Conservation (phyloP, 2,888 invertebrate species). For the Euproctis similis region DNA sequence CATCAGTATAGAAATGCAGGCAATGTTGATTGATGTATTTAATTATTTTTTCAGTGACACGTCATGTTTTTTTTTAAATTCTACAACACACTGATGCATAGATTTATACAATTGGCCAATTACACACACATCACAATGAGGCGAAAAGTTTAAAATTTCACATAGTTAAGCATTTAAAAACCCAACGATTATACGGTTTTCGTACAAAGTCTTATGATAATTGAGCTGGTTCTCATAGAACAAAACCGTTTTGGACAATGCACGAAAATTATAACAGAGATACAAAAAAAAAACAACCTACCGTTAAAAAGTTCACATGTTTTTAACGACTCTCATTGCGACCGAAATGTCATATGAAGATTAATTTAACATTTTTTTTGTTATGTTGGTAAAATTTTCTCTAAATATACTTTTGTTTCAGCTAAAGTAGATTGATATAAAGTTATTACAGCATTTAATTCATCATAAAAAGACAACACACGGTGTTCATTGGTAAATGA, state of each 20-base stretch:
- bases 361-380: constrained; percentile 54
- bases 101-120: constrained; percentile 26
- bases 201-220: constrained; percentile 57
- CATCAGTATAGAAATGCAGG: no score
- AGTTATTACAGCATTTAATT: no score
- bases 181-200: constrained; percentile 69
- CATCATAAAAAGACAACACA: no score
- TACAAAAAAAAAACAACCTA: constrained; percentile 51
- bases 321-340: constrained; percentile 63
- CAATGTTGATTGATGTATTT: constrained; percentile 10
- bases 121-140: constrained; percentile 58
- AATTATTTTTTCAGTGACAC: no score
- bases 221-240: constrained; percentile 73
- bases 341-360: constrained; percentile 64
- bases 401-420: no score
- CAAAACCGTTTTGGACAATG: constrained; percentile 68
- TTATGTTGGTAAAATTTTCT: constrained; percentile 39
- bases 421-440: no score
- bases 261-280: constrained; percentile 70
- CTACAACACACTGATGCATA: constrained; percentile 2
- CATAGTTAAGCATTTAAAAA: constrained; percentile 73
- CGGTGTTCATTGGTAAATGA: no score
- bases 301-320: constrained; percentile 65
- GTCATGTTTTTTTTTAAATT: no score
- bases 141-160: constrained; percentile 58